phyloP scores from a whole-genome alignment of 2,797 vertebrate genomes.

The Pachyuromys duprasi region DNA sequence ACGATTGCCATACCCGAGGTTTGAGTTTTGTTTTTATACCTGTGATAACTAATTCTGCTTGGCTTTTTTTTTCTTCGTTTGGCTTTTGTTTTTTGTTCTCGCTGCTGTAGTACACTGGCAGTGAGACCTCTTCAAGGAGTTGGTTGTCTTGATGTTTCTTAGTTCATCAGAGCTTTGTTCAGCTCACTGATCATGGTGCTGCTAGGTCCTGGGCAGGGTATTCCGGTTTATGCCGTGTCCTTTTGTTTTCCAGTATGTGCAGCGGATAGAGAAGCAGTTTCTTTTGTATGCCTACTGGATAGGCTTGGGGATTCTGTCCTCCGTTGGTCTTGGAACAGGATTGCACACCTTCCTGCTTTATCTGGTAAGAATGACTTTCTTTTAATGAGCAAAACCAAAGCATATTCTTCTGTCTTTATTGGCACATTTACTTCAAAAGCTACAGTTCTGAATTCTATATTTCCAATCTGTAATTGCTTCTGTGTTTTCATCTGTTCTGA shows the following conservation, averaged over 20 bases:
- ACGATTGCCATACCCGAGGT: not conserved
- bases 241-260: constrained; percentile 91
- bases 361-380: constrained; percentile 91
- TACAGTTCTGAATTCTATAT: constrained; percentile 50
- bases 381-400: constrained; percentile 47
- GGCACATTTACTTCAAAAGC: constrained; percentile 56
- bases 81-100: not conserved
- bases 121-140: not conserved
- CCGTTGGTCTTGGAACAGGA: constrained; percentile 98
- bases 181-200: constrained; percentile 26
- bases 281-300: constrained; percentile 99
- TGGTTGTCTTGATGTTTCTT: constrained; percentile 34
- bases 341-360: constrained; percentile 98
- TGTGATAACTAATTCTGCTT: constrained; percentile 22
- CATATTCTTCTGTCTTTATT: constrained; percentile 44
- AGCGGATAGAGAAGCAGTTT: constrained; percentile 94
- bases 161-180: constrained; percentile 35
- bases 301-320: constrained; percentile 95
- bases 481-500: not conserved
- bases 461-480: constrained; percentile 1
- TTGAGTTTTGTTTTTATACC: constrained; percentile 19
- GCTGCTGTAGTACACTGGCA: constrained; percentile 9
- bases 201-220: constrained; percentile 2
- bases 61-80: not conserved
- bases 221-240: not conserved